A percentile compares a stretch with the other conserved stretches of the same genome.
phyloP scores from a whole-genome alignment of 2,888 invertebrate species.

The Hedychridium roseum region DNA sequence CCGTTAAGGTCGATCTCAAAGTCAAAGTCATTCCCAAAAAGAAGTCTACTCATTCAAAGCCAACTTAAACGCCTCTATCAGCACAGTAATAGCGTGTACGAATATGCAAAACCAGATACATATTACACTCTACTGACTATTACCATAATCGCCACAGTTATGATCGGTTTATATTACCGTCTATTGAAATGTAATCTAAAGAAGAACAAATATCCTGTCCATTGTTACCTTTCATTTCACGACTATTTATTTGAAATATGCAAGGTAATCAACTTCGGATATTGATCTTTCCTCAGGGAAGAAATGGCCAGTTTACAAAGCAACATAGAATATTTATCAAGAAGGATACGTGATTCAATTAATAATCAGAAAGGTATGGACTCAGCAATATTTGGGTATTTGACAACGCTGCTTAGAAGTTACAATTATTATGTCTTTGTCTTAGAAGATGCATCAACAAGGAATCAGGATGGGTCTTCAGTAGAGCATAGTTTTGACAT shows the following conservation, averaged over 20 bases:
- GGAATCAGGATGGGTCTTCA: slow-evolving; percentile 12
- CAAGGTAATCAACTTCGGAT: neutral
- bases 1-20: slow-evolving; percentile 61
- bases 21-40: slow-evolving; percentile 60
- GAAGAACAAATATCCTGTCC: no score
- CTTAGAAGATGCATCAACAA: slow-evolving; percentile 15
- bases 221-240: no score
- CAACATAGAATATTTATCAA: slow-evolving; percentile 76
- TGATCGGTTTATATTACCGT: no score
- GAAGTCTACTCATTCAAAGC: slow-evolving; percentile 51
- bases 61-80: slow-evolving; percentile 54
- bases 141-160: no score
- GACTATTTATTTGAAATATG: neutral
- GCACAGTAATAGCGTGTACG: slow-evolving; percentile 52
- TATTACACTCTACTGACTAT: no score
- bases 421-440: neutral
- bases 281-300: slow-evolving; percentile 66
- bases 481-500: slow-evolving; percentile 13
- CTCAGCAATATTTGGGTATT: neutral
- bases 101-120: no score
- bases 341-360: slow-evolving; percentile 56
- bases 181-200: slow-evolving; percentile 13
- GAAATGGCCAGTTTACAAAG: slow-evolving; percentile 83
- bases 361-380: slow-evolving; percentile 45
- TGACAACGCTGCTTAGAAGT: slow-evolving; percentile 4